These are phyloP conservation scores for Prinia subflava DNA, from an alignment of 2,113 vertebrate genomes.

Conservation along the genomic window DNA sequence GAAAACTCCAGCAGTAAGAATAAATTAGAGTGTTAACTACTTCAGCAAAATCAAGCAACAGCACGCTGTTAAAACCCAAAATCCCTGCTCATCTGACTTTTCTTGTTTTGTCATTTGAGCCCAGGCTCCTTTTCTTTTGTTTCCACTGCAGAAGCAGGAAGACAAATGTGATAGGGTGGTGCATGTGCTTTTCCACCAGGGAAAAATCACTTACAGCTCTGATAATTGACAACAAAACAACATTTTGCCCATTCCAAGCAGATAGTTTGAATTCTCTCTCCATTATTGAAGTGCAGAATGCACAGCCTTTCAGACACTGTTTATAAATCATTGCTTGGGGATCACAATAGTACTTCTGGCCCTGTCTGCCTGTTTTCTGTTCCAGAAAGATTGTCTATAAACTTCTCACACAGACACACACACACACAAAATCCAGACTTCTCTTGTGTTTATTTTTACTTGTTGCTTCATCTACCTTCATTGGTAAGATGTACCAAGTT, in stretches of 20 bases:
- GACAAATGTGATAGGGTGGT: neutral
- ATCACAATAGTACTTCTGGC: neutral
- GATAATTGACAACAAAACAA: neutral
- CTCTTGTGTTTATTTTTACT: neutral
- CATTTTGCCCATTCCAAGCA: neutral
- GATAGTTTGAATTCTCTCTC: neutral
- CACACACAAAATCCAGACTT: neutral
- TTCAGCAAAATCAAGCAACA: neutral
- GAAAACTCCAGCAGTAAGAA: slow-evolving; percentile 24
- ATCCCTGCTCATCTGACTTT: neutral
- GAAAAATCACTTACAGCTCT: neutral
- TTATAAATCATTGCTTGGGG: neutral
- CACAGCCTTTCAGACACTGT: neutral
- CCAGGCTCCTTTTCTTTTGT: neutral
- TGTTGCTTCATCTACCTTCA: neutral
- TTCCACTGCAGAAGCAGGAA: neutral
- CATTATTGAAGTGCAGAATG: neutral
- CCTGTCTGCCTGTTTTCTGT: neutral
- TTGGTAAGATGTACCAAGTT: neutral
- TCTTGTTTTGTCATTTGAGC: neutral
- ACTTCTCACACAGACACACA: neutral
- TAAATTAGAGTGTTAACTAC: slow-evolving; percentile 31
- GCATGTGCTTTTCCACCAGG: neutral
- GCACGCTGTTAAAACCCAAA: neutral
- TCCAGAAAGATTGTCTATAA: neutral